These are phyloP conservation scores for Otis tarda DNA, from an alignment of 2,113 vertebrate species.

Conservation along the genomic window DNA sequence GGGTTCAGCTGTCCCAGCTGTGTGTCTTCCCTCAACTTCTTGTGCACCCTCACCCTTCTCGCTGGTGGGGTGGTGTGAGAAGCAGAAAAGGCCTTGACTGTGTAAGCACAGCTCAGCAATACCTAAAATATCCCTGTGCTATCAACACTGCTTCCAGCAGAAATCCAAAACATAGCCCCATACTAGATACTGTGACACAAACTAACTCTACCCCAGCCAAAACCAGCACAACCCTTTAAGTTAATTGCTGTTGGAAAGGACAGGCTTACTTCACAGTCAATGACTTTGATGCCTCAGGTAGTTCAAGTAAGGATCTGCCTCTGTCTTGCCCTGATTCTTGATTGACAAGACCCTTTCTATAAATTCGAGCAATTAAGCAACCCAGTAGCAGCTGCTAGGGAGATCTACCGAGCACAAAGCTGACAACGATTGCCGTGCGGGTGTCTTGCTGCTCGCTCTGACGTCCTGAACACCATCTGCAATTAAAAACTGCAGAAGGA, in stretches of 20 bases:
- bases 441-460: not conserved
- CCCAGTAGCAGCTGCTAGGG: slow-evolving; percentile 20
- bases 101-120: too few species aligned
- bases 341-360: slow-evolving; percentile 74
- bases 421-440: not conserved
- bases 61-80: too few species aligned
- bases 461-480: slow-evolving; percentile 9
- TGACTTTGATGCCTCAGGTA: slow-evolving; percentile 67
- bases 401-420: slow-evolving; percentile 23
- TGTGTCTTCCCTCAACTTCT: too few species aligned
- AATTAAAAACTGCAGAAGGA: slow-evolving; percentile 6
- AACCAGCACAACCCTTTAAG: not conserved
- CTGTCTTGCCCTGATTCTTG: slow-evolving; percentile 72
- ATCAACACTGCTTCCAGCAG: too few species aligned
- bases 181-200: too few species aligned
- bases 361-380: slow-evolving; percentile 71
- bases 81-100: too few species aligned
- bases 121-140: too few species aligned
- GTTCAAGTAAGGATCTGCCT: slow-evolving; percentile 77
- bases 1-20: too few species aligned
- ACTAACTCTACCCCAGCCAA: too few species aligned
- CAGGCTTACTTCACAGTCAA: slow-evolving; percentile 54
- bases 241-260: slow-evolving; percentile 62
- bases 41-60: too few species aligned
- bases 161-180: too few species aligned